Conservation (phyloP, 2,888 invertebrate species). For the Drosophila tanythrix region DNA sequence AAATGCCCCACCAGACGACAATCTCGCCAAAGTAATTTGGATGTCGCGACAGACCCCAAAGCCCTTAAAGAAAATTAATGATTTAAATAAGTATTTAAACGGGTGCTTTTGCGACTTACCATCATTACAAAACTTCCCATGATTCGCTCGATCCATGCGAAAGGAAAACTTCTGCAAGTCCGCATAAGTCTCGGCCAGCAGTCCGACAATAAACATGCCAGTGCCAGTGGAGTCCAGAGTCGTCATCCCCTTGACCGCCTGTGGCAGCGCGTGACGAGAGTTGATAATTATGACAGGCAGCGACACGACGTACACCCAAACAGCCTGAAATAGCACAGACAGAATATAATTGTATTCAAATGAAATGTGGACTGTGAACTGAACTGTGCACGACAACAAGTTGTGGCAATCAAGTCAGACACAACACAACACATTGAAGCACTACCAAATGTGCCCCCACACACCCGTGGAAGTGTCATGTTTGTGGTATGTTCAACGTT, state of each 20-base stretch:
- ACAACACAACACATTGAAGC: conserved; percentile 36
- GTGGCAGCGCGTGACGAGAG: conserved; percentile 91
- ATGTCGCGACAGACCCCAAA: conserved; percentile 95
- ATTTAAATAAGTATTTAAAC: neutral
- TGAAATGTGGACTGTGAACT: conserved; percentile 16
- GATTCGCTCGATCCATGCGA: conserved; percentile 93
- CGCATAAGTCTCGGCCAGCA: conserved; percentile 94
- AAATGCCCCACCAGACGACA: conserved; percentile 97
- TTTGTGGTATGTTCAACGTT: conserved; percentile 10
- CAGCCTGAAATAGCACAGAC: conserved; percentile 86
- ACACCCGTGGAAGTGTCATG: neutral
- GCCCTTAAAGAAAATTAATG: conserved; percentile 84
- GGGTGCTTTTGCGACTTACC: conserved; percentile 86
- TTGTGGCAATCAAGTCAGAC: conserved; percentile 58
- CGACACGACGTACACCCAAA: conserved; percentile 97
- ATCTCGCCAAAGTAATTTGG: conserved; percentile 98
- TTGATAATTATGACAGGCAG: conserved; percentile 96
- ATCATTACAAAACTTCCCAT: conserved; percentile 96
- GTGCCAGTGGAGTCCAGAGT: conserved; percentile 94
- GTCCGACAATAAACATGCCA: conserved; percentile 92
- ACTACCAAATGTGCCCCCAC: conserved; percentile 11
- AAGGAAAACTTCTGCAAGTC: conserved; percentile 97
- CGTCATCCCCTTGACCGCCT: conserved; percentile 93
- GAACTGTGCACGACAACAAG: conserved; percentile 49
- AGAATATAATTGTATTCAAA: conserved; percentile 5